Base-by-base conservation (phyloP, 2,113 vertebrate species). In the Leuciscus idus region DNA sequence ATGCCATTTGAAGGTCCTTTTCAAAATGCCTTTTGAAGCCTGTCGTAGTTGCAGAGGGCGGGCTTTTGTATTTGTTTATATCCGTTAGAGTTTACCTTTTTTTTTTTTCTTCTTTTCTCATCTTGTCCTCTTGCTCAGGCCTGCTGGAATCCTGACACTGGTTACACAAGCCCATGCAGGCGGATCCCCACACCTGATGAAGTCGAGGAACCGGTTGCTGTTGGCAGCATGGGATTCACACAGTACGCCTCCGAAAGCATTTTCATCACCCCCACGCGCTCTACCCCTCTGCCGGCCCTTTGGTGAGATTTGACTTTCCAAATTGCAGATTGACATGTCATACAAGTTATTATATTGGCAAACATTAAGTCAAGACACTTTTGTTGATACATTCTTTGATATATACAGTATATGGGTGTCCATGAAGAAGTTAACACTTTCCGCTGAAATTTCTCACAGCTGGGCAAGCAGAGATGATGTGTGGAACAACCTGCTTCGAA, bases 391-490 rank as follows among this genome's bases (percentile, higher is more conserved):
- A 17, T 7, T 76, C 48, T 50, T 1, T 36, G 55, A 23, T 23
- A 39, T 39, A 39, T 39, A 6, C 3, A 33, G 0, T 23, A 36
- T 21, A 39, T 39, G 36, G 2, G 6, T 10, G 36, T 72, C 23
- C 1, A 72, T 39, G 9, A 36, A 43, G 12, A 43, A 13, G 36
- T 73, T 73, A 43, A 72, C 68, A 1, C 15, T 28, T 52, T 23
- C 21, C 6, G 7, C 19, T 8, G 21, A 61, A 33, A 26, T 43
- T 59, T 55, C 26, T 52, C 68, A 55, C 88, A 99, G 98, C 90
- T 99, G 98, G 98, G 98, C 96, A 7, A 97, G 96, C 91, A 96
- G 94, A 87, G 97, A 99, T 9, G 97, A 97, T 0, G 96, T 99
- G 0, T 99, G 98, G 98, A 96, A 93, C 91, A 97, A 97, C 90